Evolutionary conservation across 2,113 vertebrate genomes (phyloP).

Genomic region (Carassius auratus): DNA sequence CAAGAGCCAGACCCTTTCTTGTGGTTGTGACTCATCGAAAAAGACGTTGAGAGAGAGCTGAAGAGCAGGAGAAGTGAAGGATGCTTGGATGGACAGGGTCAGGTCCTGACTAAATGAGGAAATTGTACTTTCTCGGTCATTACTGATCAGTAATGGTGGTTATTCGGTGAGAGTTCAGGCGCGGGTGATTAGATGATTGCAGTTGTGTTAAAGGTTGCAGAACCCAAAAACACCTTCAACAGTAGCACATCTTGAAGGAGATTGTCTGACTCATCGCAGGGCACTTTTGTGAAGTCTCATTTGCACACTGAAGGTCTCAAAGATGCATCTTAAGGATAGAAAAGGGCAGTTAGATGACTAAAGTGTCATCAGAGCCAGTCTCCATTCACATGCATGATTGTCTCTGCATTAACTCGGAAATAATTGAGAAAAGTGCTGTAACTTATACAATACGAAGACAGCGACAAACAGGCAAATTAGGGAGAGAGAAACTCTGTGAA

Average conservation of each 20-base stretch:
- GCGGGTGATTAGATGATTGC: not conserved
- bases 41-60: not conserved
- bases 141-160: constrained; percentile 27
- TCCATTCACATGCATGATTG: not conserved
- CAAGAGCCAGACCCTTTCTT: not conserved
- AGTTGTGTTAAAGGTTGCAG: constrained; percentile 19
- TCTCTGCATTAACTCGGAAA: not conserved
- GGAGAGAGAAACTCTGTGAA: not conserved
- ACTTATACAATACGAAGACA: not conserved
- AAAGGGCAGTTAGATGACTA: not conserved
- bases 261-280: constrained; percentile 2
- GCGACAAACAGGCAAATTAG: not conserved
- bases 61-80: constrained; percentile 11
- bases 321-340: not conserved
- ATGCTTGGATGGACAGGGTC: constrained; percentile 26
- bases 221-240: not conserved
- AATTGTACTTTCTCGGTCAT: constrained; percentile 24
- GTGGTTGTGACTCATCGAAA: constrained; percentile 41
- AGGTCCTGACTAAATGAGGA: constrained; percentile 21
- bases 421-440: not conserved
- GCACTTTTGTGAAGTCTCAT: constrained; percentile 2
- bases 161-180: constrained; percentile 12
- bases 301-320: not conserved
- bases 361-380: not conserved
- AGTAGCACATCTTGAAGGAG: not conserved